Base-by-base conservation (phyloP, 2,888 invertebrate genomes). In the Archaeoteleia sp. region DNA sequence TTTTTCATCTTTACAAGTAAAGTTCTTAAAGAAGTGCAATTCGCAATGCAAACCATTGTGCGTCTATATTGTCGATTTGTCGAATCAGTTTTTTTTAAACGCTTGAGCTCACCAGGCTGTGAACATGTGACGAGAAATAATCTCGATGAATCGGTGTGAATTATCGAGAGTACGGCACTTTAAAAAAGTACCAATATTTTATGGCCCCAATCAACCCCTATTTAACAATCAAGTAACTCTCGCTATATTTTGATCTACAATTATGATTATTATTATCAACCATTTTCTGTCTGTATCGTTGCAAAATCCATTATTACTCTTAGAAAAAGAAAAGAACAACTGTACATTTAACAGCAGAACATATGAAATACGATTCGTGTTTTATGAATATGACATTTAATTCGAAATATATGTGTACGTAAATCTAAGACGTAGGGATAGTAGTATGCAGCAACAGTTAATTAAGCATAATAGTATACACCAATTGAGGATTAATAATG, bases 71-170 rank as follows among this genome's bases (percentile, higher is more conserved):
- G 6, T 20, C 30, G 10, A 39, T 54, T 32, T 45, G 55, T 58
- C 46, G 58, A 53, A 62, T 62, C 53, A 45, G 62, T 54, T 58
- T 63, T n/a, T n/a, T 61, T 61, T 39, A 48, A 66, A 62, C 42
- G 69, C 45, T 61, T 49, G 62, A 70, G 69, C 69, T 70, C 69
- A 70, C 69, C 61, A 70, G 69, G 69, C 69, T 69, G 69, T 69
- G 69, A 61, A 69, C 61, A 57, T n/a, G 51, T 51, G 62, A 61
- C 45, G 55, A 61, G 53, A 46, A 49, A 51, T 13, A 45, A 45
- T 51, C 60, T 61, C 60, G 51, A 61, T 35, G 46, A 49, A 55
- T 63, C 63, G 49, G 45, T 49, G 43, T 55, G 55, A 55, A 55
- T 37, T 49, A 43, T 55, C 63, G 43, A 43, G 49, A 62, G 32